Evolutionary conservation across 2,113 vertebrate genomes (phyloP).

Genomic region (human): DNA sequence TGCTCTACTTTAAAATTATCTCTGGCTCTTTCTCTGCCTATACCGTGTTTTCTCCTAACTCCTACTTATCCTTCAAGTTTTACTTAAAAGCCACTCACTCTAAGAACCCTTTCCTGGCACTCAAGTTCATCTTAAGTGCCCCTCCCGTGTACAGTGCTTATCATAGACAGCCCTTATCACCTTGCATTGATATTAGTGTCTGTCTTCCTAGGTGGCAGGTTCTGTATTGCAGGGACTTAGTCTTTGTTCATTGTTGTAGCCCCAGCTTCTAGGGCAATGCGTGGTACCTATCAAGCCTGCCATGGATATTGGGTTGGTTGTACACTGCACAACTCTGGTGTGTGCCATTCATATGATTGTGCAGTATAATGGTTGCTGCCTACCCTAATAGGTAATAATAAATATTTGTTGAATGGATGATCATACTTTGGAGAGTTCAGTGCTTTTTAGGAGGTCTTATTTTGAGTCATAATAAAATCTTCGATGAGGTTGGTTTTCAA

Average conservation of each 20-base stretch:
- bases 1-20: neutral
- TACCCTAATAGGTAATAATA: neutral
- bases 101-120: neutral
- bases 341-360: neutral
- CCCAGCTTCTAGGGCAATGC: neutral
- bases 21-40: neutral
- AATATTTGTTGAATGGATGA: neutral
- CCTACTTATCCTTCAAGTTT: neutral
- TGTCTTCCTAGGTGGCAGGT: neutral
- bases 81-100: neutral
- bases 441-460: neutral
- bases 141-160: neutral
- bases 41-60: neutral
- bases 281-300: neutral
- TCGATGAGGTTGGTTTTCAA: neutral
- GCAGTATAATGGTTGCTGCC: neutral
- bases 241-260: neutral
- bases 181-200: neutral
- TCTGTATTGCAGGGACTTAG: neutral
- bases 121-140: neutral
- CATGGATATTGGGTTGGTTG: neutral
- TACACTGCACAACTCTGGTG: neutral
- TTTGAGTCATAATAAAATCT: constrained; percentile 5
- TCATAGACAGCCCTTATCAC: neutral
- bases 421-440: neutral